Evolutionary conservation across 2,113 vertebrate species (phyloP), one percentile per base, ranked within the genome.

Genomic region (Malurus melanocephalus): DNA sequence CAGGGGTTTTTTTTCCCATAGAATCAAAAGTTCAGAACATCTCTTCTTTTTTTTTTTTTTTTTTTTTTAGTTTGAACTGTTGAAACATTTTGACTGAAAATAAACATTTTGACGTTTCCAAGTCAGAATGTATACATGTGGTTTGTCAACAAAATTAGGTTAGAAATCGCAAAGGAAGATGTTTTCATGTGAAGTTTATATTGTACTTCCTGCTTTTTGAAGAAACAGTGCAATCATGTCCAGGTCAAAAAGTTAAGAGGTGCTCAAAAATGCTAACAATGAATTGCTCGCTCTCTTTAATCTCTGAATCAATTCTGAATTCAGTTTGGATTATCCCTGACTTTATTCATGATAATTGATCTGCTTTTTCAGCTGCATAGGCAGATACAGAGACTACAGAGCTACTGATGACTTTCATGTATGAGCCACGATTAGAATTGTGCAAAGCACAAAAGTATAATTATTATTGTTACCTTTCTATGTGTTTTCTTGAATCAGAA

Each of bases 131-230:
- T 90, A 88, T 92, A 91, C 73, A 81, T 73, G 82, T 5, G 62
- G 77, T 94, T 92, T 93, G 88, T 94, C 93, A 92, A 96, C 88
- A 94, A 92, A 85, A 94, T 68, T 49, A 75, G 74, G 61, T 88
- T 88, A 53, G 83, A 93, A 94, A 94, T 90, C 0, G 10, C 84
- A 84, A 77, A 90, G 80, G 93, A 93, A 94, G 84, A 88, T 61
- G 91, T 94, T 92, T 90, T 75, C 84, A 79, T 85, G 78, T 72
- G 69, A 93, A 84, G 89, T 93, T 94, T 95, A 92, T 92, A 88
- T 87, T 81, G 28, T 42, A 75, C 74, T 94, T 94, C 87, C 92
- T 93, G 92, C 80, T 80, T 91, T 86, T 94, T 81, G 45, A 86
- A 94, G 80, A 75, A 90, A 92, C 24, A 92, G 51, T 1, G 9